Base-by-base conservation (phyloP, 2,888 invertebrate species). In the Brenthis daphne region DNA sequence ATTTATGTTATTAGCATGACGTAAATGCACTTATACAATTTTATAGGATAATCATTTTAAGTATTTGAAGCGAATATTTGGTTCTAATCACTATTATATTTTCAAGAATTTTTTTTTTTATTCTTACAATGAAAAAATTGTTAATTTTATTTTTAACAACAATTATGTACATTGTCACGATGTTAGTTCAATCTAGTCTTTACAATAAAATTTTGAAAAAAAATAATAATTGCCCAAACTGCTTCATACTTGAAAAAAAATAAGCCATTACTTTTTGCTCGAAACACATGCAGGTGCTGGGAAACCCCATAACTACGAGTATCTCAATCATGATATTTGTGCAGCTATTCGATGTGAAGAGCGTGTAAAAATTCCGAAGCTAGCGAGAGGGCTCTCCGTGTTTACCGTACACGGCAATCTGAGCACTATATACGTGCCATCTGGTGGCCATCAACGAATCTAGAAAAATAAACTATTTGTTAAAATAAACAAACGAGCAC, bases 361-460 rank as follows among this genome's bases (percentile, higher is more conserved):
- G 82, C 82, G 84, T 82, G 86, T 87, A 85, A 85, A 87, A 87
- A 87, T 87, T 89, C 86, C 85, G 80, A 83, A 74, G 81, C 80
- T 76, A 81, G 82, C 79, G 80, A 85, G 87, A 86, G 86, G 63
- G 53, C 53, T 53, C 84, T 84, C 82, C 82, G 81, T 88, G 90
- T 90, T 89, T 90, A 88, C 79, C 73, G 74, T 73, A 73, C 74
- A 73, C 75, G 74, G 75, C 76, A 82, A 81, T 79, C 80, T 80
- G 80, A 85, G 82, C 82, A 85, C 82, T 82, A 82, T 83, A 84
- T 82, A 79, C 86, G 85, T 86, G 86, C 90, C 92, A 92, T 92
- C 92, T 92, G 92, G 86, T 80, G 86, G 82, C 86, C 83, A 89
- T 92, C 90, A 89, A 86, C 80, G 82, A 85, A 84, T 84, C 77